phyloP scores from a whole-genome alignment of 2,113 vertebrate genomes.

The Anthoscopus minutus region DNA sequence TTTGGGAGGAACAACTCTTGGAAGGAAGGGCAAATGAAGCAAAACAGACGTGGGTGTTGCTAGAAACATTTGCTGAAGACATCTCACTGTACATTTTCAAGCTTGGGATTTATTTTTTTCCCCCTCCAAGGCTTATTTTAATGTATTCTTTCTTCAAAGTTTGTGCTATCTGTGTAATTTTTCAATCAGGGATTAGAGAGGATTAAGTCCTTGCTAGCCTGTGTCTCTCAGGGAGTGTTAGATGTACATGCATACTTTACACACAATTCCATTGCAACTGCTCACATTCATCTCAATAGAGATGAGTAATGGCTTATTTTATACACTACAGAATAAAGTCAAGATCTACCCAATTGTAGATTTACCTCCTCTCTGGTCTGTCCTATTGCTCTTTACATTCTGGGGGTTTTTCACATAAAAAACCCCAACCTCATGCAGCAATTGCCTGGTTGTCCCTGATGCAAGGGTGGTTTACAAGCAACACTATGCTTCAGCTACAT shows the following conservation, averaged over 20 bases:
- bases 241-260: neutral
- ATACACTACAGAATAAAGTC: neutral
- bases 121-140: neutral
- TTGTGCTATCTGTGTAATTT: constrained; percentile 40
- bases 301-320: neutral
- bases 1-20: neutral
- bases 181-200: constrained; percentile 30
- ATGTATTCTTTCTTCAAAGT: constrained; percentile 47
- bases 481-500: neutral
- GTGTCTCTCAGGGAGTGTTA: neutral
- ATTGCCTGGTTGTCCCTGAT: neutral
- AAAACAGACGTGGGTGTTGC: neutral
- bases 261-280: neutral
- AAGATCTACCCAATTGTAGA: neutral
- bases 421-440: neutral
- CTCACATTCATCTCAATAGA: neutral
- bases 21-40: neutral
- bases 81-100: neutral
- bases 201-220: constrained; percentile 33
- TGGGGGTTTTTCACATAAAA: neutral
- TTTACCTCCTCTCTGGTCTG: neutral
- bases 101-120: neutral
- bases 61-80: neutral
- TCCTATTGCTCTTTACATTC: neutral
- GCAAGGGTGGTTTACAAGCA: neutral